Evolutionary conservation across 1,140 invertebrate genomes (phyloP).

Genomic region (Potamilus streckersoni): DNA sequence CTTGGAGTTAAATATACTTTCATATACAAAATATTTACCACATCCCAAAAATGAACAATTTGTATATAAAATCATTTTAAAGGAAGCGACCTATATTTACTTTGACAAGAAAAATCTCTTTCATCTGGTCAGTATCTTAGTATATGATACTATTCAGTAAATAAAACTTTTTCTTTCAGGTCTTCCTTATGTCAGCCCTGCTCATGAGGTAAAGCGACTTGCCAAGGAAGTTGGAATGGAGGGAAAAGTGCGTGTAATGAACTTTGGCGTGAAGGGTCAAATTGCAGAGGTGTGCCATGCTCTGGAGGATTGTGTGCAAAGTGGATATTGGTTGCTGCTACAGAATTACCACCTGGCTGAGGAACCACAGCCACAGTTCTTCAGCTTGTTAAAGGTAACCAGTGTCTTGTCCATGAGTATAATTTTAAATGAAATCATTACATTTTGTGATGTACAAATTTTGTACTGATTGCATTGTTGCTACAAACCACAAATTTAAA

Average conservation of each 20-base stretch:
- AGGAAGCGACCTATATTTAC: too few relatives aligned
- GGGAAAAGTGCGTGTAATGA: constrained; percentile 58
- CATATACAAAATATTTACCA: too few relatives aligned
- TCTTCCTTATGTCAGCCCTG: constrained; percentile 53
- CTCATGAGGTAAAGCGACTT: constrained; percentile 59
- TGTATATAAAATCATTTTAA: too few relatives aligned
- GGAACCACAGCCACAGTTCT: constrained; percentile 46
- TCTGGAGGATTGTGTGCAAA: constrained; percentile 58
- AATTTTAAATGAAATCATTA: not conserved
- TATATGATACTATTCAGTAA: too few relatives aligned
- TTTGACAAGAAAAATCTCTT: too few relatives aligned
- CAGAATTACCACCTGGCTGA: constrained; percentile 63
- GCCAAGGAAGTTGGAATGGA: constrained; percentile 62
- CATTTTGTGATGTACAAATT: too few relatives aligned
- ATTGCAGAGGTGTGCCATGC: constrained; percentile 50
- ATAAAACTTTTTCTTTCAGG: constrained; percentile 34
- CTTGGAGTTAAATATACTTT: too few relatives aligned
- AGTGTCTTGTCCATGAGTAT: not conserved
- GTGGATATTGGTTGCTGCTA: constrained; percentile 63
- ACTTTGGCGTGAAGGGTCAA: constrained; percentile 57
- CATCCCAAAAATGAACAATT: too few relatives aligned
- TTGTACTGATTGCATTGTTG: too few relatives aligned
- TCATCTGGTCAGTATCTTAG: too few relatives aligned
- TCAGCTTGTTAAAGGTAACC: constrained; percentile 47
- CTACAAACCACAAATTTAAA: too few relatives aligned